Percentiles rank a stretch among this genome's conserved stretches.
Conservation (phyloP, 2,113 vertebrate genomes). For the Oreochromis spilurus region DNA sequence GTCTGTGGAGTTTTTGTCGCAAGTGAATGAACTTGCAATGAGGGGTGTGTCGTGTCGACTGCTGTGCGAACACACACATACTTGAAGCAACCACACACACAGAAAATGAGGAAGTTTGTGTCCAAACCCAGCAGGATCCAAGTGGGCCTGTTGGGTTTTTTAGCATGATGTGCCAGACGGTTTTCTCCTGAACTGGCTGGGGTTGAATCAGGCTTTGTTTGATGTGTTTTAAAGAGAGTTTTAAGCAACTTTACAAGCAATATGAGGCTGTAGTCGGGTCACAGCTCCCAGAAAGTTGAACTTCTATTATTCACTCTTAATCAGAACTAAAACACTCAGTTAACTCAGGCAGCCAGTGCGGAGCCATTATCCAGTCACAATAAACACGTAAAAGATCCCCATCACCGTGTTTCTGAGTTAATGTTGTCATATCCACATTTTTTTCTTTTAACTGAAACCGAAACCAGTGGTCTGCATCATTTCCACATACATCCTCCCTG, state of each 20-base stretch:
- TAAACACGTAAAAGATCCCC: background rate
- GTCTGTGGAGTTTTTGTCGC: background rate
- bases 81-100: background rate
- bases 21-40: background rate
- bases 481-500: background rate
- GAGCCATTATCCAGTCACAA: background rate
- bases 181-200: background rate
- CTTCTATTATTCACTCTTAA: background rate
- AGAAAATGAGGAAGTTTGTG: background rate
- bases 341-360: background rate
- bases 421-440: background rate
- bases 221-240: background rate
- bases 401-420: background rate
- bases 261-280: slow-evolving; percentile 5
- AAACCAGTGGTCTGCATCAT: background rate
- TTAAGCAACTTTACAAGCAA: slow-evolving; percentile 14
- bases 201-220: background rate
- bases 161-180: background rate
- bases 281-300: background rate
- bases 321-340: background rate
- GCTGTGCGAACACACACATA: background rate
- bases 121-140: background rate
- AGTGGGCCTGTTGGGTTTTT: background rate
- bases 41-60: background rate
- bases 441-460: background rate